Evolutionary conservation across 2,888 invertebrate genomes (phyloP), one percentile per base, ranked within the genome.

Genomic region (Dicranocentrus wangi): DNA sequence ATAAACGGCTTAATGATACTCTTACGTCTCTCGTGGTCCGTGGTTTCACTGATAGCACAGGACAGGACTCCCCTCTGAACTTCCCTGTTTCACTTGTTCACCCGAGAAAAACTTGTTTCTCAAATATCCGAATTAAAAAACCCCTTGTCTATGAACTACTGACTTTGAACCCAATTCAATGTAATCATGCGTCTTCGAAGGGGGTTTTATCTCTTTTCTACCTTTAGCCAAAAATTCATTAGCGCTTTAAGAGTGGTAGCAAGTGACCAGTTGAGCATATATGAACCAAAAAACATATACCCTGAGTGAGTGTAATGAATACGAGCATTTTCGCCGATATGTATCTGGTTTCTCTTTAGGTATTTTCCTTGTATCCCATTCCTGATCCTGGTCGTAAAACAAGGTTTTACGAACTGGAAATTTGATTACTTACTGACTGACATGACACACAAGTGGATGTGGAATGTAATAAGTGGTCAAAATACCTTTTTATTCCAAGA

Each of bases 371-470:
- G 17, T 8, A 13, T 42, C 23, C 3, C 23, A 1, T 8, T 39
- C 15, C 23, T 72, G 51, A 32, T 51, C 32, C 17, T 70, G 70
- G 61, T 78, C 77, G 70, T 78, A 78, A 78, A 78, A 78, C 77
- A 70, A 61, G 70, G 60, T 78, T 78, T 78, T 78, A 78, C 70
- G 70, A 70, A 78, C 77, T 78, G 77, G 77, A 78, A 78, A 78
- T 78, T 78, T 78, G 70, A 78, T 78, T 78, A 78, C 70, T 78
- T 78, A 60, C 70, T 70, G 77, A 78, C 77, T 78, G 77, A 78
- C 77, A 70, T 63, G 70, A 78, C 77, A 78, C 77, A 78, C 77
- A 78, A 78, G 77, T 78, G 77, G 77, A 78, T 70, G 77, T 78
- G 77, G 77, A 78, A 78, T 78, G 77, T 63, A 55, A 65, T 47